These are phyloP conservation scores for Dryobotodes eremita DNA, from an alignment of 2,888 invertebrate genomes.

Conservation along the genomic window DNA sequence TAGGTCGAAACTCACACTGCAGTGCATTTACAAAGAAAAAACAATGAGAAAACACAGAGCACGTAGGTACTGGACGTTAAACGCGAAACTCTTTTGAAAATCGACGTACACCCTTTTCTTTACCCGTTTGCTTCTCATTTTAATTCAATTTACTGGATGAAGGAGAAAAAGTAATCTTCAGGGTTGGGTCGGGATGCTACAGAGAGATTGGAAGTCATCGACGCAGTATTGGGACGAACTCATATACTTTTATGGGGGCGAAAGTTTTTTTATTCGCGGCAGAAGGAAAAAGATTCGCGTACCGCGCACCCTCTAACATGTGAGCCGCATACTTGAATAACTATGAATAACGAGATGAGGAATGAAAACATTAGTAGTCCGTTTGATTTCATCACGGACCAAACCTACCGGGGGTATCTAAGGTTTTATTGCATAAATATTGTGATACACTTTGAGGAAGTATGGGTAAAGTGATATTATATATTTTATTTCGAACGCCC, in stretches of 20 bases:
- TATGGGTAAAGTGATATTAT: slow-evolving; percentile 11
- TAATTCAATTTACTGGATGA: slow-evolving; percentile 90
- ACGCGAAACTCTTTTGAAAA: slow-evolving; percentile 83
- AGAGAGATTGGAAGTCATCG: slow-evolving; percentile 90
- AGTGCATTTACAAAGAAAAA: slow-evolving; percentile 55
- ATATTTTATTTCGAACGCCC: slow-evolving; percentile 8
- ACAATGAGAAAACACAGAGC: slow-evolving; percentile 71
- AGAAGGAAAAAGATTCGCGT: slow-evolving; percentile 87
- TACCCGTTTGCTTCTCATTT: slow-evolving; percentile 89
- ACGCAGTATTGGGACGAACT: slow-evolving; percentile 89
- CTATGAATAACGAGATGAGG: slow-evolving; percentile 78
- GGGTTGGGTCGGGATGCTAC: slow-evolving; percentile 88
- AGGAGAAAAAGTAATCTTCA: slow-evolving; percentile 89
- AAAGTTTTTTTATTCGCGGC: slow-evolving; percentile 88
- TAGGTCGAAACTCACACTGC: not conserved
- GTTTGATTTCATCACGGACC: slow-evolving; percentile 77
- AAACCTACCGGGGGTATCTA: slow-evolving; percentile 72
- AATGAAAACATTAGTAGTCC: slow-evolving; percentile 81
- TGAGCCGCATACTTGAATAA: slow-evolving; percentile 82
- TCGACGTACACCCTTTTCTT: slow-evolving; percentile 87
- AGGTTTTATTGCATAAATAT: slow-evolving; percentile 68
- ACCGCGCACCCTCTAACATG: slow-evolving; percentile 77
- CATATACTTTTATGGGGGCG: slow-evolving; percentile 89
- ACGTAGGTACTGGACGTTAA: slow-evolving; percentile 77
- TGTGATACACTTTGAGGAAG: slow-evolving; percentile 58